A percentile compares a stretch with the other conserved stretches of the same genome.
These are phyloP conservation scores for Phocides pigmalion DNA, from an alignment of 1,140 invertebrate species.

Conservation along the genomic window DNA sequence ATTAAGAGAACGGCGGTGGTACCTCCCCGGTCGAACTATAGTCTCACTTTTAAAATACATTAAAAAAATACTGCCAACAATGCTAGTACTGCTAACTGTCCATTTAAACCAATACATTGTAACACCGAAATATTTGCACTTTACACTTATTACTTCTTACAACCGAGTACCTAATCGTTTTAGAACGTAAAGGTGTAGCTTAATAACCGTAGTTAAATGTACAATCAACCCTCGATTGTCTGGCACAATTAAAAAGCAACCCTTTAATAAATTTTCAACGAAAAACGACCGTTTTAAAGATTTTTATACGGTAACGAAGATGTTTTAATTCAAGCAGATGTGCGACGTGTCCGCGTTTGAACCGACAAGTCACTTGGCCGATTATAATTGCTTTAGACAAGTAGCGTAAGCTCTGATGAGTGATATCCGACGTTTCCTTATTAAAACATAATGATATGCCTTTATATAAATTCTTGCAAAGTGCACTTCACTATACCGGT, in stretches of 20 bases:
- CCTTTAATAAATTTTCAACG: conserved; percentile 52
- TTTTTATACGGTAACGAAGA: conserved; percentile 51
- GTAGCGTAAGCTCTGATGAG: background rate
- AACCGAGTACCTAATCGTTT: background rate
- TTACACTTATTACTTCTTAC: too few relatives aligned
- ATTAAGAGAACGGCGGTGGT: too few relatives aligned
- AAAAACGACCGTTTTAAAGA: conserved; percentile 57
- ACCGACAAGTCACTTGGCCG: conserved; percentile 30
- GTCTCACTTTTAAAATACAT: too few relatives aligned
- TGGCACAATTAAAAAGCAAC: conserved; percentile 50
- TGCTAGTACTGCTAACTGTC: too few relatives aligned
- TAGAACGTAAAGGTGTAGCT: conserved; percentile 33
- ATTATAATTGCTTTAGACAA: conserved; percentile 18
- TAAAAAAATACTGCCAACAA: too few relatives aligned
- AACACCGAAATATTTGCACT: background rate
- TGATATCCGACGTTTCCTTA: conserved; percentile 4
- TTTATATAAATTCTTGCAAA: too few relatives aligned
- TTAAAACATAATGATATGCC: conserved; percentile 4
- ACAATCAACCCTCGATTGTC: conserved; percentile 35
- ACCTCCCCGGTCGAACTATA: too few relatives aligned
- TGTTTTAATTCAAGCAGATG: conserved; percentile 61
- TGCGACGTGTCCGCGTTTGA: conserved; percentile 39
- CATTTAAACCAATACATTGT: background rate
- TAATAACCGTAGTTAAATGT: conserved; percentile 19
- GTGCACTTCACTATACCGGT: too few relatives aligned